These are phyloP conservation scores for Drosophila birchii DNA, from an alignment of 2,888 invertebrate genomes.

Conservation along the genomic window DNA sequence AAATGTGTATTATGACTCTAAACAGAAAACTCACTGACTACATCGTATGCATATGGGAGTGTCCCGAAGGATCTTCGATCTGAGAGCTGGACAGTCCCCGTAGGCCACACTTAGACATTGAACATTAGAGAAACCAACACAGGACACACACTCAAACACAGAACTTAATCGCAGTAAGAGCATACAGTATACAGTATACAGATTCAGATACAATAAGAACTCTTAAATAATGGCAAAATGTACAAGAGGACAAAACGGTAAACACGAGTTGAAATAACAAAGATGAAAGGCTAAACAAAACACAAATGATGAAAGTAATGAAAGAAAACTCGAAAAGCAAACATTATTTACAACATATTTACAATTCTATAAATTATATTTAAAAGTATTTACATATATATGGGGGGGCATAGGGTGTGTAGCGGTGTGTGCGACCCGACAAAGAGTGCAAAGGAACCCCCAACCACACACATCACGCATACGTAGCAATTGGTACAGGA, in stretches of 20 bases:
- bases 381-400: constrained; percentile 80
- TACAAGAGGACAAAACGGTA: constrained; percentile 66
- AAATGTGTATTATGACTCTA: constrained; percentile 72
- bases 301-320: constrained; percentile 25
- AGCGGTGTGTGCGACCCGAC: constrained; percentile 37
- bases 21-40: constrained; percentile 33
- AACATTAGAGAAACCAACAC: constrained; percentile 44
- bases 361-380: constrained; percentile 79
- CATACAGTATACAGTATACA: constrained; percentile 54
- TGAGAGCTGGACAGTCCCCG: constrained; percentile 15
- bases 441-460: constrained; percentile 48
- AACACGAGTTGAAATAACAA: constrained; percentile 53
- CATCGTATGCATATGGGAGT: constrained; percentile 10
- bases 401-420: constrained; percentile 57
- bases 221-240: constrained; percentile 76
- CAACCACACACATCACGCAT: constrained; percentile 50
- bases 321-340: constrained; percentile 62
- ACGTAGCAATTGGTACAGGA: constrained; percentile 36
- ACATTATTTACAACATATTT: constrained; percentile 79
- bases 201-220: constrained; percentile 55
- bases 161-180: constrained; percentile 53
- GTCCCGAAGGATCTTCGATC: constrained; percentile 22
- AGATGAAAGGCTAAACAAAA: constrained; percentile 49
- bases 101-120: constrained; percentile 29
- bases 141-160: constrained; percentile 51